These are phyloP conservation scores for Deilephila porcellus DNA, from an alignment of 2,888 invertebrate genomes.

Conservation along the genomic window DNA sequence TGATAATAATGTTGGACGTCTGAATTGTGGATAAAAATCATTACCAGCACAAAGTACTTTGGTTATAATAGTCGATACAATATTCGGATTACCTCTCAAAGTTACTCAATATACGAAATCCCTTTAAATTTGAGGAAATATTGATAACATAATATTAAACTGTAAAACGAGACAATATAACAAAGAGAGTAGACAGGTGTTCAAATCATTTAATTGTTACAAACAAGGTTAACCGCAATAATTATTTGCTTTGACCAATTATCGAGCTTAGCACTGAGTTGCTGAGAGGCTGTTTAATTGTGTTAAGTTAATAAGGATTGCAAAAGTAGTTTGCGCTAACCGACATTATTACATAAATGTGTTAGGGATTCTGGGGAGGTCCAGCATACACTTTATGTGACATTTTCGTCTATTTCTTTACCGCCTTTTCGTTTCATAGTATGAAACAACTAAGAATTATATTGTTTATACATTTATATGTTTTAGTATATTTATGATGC, in stretches of 20 bases:
- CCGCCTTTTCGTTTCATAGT: background rate
- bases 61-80: no score
- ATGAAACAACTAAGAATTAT: background rate
- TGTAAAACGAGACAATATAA: no score
- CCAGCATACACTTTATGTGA: conserved; percentile 3
- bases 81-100: no score
- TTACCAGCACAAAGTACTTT: no score
- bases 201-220: no score
- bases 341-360: conserved; percentile 6
- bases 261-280: background rate
- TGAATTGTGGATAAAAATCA: no score
- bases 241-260: background rate
- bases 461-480: background rate
- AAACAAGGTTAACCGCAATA: background rate
- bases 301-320: conserved; percentile 6
- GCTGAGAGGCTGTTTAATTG: background rate
- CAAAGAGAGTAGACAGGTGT: background rate
- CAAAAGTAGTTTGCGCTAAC: conserved; percentile 7
- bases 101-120: no score
- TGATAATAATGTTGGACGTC: no score
- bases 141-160: no score
- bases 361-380: background rate
- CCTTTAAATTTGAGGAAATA: no score
- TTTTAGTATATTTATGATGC: no score
- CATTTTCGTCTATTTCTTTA: background rate